Conservation (phyloP, 2,113 vertebrate species). For the Oreochromis aureus region DNA sequence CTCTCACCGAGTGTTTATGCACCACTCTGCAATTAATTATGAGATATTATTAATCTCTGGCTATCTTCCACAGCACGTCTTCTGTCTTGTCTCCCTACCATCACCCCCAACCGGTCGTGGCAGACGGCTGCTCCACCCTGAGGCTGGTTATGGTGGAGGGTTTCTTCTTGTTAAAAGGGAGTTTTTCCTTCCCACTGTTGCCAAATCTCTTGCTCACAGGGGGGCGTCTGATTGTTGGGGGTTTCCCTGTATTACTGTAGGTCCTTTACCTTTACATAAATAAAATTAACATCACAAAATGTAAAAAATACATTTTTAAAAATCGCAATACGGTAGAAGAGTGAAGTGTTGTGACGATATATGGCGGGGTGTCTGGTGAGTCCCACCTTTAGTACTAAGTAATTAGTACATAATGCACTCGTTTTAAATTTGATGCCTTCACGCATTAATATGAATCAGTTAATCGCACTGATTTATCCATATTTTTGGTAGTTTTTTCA, state of each 20-base stretch:
- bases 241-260: not conserved
- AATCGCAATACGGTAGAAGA: not conserved
- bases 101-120: not conserved
- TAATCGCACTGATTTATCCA: not conserved
- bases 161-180: not conserved
- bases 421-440: not conserved
- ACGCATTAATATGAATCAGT: not conserved
- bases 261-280: not conserved
- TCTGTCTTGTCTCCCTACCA: not conserved
- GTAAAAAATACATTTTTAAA: accelerated
- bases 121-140: not conserved
- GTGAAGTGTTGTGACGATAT: not conserved
- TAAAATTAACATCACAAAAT: not conserved
- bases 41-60: not conserved
- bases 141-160: not conserved
- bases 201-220: not conserved
- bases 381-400: not conserved
- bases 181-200: not conserved
- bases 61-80: not conserved
- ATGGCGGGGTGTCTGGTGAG: not conserved
- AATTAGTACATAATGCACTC: not conserved
- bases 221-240: not conserved
- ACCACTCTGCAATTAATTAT: not conserved
- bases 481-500: not conserved
- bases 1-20: not conserved